These are phyloP conservation scores for Margaritifera margaritifera DNA, from an alignment of 2,888 invertebrate genomes.

Conservation along the genomic window DNA sequence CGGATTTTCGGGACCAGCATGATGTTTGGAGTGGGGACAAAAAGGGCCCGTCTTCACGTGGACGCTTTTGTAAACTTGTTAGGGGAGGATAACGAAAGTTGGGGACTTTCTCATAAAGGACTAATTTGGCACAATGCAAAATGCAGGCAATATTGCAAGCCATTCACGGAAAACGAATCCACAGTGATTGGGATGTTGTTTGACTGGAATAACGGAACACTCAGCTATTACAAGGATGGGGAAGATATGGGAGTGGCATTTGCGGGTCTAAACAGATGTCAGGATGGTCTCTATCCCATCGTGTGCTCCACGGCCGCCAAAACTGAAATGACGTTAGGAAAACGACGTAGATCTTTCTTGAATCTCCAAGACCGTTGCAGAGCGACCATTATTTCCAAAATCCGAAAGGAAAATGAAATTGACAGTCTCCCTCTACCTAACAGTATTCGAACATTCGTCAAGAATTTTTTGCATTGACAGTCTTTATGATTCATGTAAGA, in stretches of 20 bases:
- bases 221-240: conserved; percentile 83
- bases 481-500: not conserved
- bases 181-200: conserved; percentile 81
- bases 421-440: conserved; percentile 78
- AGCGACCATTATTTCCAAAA: conserved; percentile 76
- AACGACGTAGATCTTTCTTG: conserved; percentile 79
- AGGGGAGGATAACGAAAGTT: conserved; percentile 81
- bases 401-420: conserved; percentile 75
- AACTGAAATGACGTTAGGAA: conserved; percentile 81
- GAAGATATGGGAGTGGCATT: conserved; percentile 82
- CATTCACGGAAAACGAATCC: conserved; percentile 81
- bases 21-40: conserved; percentile 83
- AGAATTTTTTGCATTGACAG: conserved; percentile 34
- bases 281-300: conserved; percentile 80
- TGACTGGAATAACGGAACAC: conserved; percentile 79
- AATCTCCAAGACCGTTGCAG: conserved; percentile 80
- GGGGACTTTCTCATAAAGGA: conserved; percentile 85
- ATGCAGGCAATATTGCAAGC: conserved; percentile 79
- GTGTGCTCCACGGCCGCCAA: conserved; percentile 84
- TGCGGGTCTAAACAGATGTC: conserved; percentile 77
- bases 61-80: conserved; percentile 82
- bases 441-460: conserved; percentile 74
- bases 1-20: conserved; percentile 83
- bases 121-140: conserved; percentile 81
- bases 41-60: conserved; percentile 78